phyloP scores from a whole-genome alignment of 92 coral and sea anemone species.

The Palythoa grandiflora region DNA sequence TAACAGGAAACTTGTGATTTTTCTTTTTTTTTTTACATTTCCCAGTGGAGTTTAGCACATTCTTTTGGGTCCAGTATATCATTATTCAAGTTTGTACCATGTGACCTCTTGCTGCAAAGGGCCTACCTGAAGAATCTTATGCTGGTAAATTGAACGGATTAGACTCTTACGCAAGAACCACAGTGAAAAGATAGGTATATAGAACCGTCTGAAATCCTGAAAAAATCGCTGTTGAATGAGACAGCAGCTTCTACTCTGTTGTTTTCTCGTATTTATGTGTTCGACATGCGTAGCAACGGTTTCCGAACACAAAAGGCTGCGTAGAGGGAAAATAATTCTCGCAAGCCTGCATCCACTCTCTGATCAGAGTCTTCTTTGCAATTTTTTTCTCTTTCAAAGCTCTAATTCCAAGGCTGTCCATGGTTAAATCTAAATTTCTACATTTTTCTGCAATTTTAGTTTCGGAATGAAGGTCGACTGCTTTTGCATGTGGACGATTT shows the following conservation, averaged over 20 bases:
- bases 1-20: too few relatives aligned
- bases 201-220: not conserved
- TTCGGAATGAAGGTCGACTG: slow-evolving; percentile 40
- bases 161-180: too few relatives aligned
- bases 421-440: slow-evolving; percentile 41
- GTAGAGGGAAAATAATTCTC: not conserved
- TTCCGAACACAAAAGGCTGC: not conserved
- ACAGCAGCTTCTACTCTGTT: not conserved
- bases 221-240: not conserved
- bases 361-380: slow-evolving; percentile 12
- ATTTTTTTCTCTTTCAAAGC: slow-evolving; percentile 29
- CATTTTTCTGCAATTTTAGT: slow-evolving; percentile 41
- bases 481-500: slow-evolving; percentile 28
- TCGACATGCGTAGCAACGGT: slow-evolving; percentile 43
- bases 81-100: too few relatives aligned
- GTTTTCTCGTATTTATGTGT: not conserved
- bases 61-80: too few relatives aligned
- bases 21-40: too few relatives aligned
- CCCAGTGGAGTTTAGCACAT: too few relatives aligned
- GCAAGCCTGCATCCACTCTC: slow-evolving; percentile 27
- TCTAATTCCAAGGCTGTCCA: slow-evolving; percentile 43
- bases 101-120: too few relatives aligned
- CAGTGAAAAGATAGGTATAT: too few relatives aligned
- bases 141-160: too few relatives aligned
- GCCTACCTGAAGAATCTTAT: too few relatives aligned